Percentiles rank a stretch among this genome's conserved stretches.
Evolutionary conservation across 2,888 invertebrate genomes (phyloP).

Genomic region (Nomada lathburiana): DNA sequence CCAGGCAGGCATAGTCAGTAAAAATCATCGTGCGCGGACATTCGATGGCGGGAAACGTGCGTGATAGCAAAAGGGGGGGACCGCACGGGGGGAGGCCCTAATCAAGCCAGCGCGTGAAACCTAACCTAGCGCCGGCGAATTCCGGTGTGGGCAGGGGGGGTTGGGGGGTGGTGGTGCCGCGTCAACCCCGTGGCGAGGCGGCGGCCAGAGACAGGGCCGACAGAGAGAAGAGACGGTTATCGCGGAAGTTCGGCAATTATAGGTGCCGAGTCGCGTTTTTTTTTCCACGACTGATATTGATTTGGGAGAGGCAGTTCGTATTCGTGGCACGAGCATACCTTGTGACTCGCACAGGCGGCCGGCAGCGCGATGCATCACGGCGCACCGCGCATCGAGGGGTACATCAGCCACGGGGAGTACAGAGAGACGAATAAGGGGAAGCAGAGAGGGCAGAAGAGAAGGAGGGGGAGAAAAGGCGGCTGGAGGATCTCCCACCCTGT

Average conservation of each 20-base stretch:
- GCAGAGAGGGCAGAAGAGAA: background rate
- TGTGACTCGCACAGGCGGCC: conserved; percentile 78
- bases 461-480: conserved; percentile 55
- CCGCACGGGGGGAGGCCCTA: conserved; percentile 72
- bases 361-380: conserved; percentile 82
- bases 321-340: conserved; percentile 82
- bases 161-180: conserved; percentile 34
- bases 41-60: conserved; percentile 73
- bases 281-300: conserved; percentile 84
- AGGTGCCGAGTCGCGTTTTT: conserved; percentile 75
- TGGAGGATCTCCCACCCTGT: conserved; percentile 64
- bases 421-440: conserved; percentile 35
- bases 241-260: conserved; percentile 76
- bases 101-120: conserved; percentile 71
- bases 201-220: conserved; percentile 55
- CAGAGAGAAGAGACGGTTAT: conserved; percentile 71
- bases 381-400: conserved; percentile 83
- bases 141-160: conserved; percentile 36
- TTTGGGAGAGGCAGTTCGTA: conserved; percentile 83
- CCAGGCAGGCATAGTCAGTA: conserved; percentile 70
- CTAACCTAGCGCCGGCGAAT: conserved; percentile 63
- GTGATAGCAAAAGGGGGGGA: conserved; percentile 58
- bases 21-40: conserved; percentile 75
- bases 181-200: conserved; percentile 30
- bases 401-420: conserved; percentile 67